A percentile compares a stretch with the other conserved stretches of the same genome.
These are phyloP conservation scores for Notarius lentiginosus DNA, from an alignment of 2,113 vertebrate genomes.

Conservation along the genomic window DNA sequence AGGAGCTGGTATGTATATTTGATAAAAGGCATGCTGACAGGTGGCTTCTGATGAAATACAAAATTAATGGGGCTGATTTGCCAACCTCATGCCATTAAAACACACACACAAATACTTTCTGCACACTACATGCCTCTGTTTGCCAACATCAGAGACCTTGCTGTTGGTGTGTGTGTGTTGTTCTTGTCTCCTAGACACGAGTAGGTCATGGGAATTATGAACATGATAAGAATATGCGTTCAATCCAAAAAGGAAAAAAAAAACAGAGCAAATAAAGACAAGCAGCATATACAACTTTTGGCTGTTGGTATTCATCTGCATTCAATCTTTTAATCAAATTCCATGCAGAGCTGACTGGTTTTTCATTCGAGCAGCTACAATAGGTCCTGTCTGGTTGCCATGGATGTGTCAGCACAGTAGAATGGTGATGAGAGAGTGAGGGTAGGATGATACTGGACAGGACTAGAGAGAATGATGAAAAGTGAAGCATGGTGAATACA, in stretches of 20 bases:
- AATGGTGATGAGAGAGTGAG: not conserved
- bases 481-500: not conserved
- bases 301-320: not conserved
- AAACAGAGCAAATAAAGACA: not conserved
- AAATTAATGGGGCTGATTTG: conserved; percentile 65
- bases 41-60: conserved; percentile 62
- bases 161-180: not conserved
- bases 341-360: not conserved
- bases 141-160: conserved; percentile 55
- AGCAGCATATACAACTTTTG: not conserved
- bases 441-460: not conserved
- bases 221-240: not conserved
- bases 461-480: not conserved
- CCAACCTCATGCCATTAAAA: conserved; percentile 50
- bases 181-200: not conserved
- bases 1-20: conserved; percentile 63
- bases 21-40: conserved; percentile 64
- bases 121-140: conserved; percentile 8
- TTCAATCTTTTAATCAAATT: not conserved
- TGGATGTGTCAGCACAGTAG: not conserved
- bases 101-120: conserved; percentile 11
- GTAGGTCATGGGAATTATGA: not conserved
- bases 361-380: not conserved
- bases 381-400: not conserved
- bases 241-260: not conserved